Percentiles rank a stretch among this genome's conserved stretches.
phyloP scores from a whole-genome alignment of 1,140 invertebrate species.

The Papilio xuthus region DNA sequence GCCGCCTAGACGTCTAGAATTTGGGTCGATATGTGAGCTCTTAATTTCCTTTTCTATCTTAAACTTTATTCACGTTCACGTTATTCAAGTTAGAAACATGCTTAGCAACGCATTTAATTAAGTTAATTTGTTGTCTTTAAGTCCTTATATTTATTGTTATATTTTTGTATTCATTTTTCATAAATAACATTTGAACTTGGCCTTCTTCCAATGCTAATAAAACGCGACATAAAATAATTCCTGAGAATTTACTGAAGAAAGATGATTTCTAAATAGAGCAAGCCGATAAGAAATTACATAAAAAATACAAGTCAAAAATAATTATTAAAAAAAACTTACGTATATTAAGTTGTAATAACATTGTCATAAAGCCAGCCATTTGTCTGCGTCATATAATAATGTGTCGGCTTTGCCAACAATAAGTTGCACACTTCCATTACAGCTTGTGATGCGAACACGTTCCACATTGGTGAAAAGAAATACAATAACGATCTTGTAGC shows the following conservation, averaged over 20 bases:
- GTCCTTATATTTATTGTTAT: too few species aligned
- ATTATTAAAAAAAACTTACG: background rate
- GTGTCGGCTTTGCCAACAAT: background rate
- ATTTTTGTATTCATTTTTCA: too few species aligned
- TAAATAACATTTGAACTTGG: too few species aligned
- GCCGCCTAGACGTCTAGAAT: slow-evolving; percentile 37
- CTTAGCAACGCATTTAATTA: background rate
- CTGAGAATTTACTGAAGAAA: too few species aligned
- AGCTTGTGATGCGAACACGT: background rate
- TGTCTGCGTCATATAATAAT: slow-evolving; percentile 16
- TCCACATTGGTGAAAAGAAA: background rate
- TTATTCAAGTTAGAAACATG: slow-evolving; percentile 6
- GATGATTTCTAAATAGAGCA: too few species aligned
- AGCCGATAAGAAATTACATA: too few species aligned
- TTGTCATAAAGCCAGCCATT: background rate
- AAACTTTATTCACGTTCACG: background rate
- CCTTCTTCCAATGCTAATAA: too few species aligned
- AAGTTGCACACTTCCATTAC: background rate
- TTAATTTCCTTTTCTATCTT: slow-evolving; percentile 28
- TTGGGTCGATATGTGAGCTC: slow-evolving; percentile 31
- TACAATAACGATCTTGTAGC: background rate
- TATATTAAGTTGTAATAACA: slow-evolving; percentile 26
- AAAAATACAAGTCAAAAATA: background rate
- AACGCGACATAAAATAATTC: background rate
- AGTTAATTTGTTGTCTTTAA: background rate